A percentile compares a stretch with the other conserved stretches of the same genome.
Evolutionary conservation across 2,113 vertebrate species (phyloP).

Genomic region (Taxidea taxus): DNA sequence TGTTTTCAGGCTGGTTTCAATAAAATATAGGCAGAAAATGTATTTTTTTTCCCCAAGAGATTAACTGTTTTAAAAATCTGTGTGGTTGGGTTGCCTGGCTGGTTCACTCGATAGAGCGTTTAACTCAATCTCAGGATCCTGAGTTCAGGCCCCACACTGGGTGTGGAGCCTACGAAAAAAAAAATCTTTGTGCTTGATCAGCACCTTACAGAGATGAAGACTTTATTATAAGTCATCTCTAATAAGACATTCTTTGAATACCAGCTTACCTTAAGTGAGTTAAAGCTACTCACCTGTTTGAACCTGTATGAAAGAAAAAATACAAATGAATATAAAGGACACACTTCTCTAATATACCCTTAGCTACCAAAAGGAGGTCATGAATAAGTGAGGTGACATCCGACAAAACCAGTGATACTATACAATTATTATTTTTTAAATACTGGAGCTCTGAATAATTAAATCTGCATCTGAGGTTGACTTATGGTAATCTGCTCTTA

Average conservation of each 20-base stretch:
- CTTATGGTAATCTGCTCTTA: not conserved
- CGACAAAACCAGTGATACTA: not conserved
- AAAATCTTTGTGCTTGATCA: not conserved
- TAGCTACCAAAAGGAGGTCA: slow-evolving; percentile 62
- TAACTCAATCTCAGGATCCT: not conserved
- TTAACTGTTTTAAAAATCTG: not conserved
- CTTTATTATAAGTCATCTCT: not conserved
- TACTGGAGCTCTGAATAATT: slow-evolving; percentile 42
- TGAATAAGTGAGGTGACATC: slow-evolving; percentile 70
- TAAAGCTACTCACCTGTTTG: not conserved
- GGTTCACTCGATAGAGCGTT: not conserved
- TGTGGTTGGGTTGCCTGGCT: not conserved
- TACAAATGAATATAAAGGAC: not conserved
- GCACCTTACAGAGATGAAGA: not conserved
- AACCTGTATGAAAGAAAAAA: not conserved
- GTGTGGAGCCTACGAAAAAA: not conserved
- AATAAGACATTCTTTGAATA: not conserved
- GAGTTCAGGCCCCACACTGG: not conserved
- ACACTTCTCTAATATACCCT: not conserved
- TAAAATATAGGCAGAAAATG: not conserved
- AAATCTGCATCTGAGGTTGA: not conserved
- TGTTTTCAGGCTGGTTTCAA: slow-evolving; percentile 34
- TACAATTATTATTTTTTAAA: slow-evolving; percentile 73
- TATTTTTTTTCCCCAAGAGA: not conserved
- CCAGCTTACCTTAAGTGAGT: not conserved